A percentile compares a stretch with the other conserved stretches of the same genome.
Conservation (phyloP, 1,140 invertebrate species). For the Drosophila ohnishii region DNA sequence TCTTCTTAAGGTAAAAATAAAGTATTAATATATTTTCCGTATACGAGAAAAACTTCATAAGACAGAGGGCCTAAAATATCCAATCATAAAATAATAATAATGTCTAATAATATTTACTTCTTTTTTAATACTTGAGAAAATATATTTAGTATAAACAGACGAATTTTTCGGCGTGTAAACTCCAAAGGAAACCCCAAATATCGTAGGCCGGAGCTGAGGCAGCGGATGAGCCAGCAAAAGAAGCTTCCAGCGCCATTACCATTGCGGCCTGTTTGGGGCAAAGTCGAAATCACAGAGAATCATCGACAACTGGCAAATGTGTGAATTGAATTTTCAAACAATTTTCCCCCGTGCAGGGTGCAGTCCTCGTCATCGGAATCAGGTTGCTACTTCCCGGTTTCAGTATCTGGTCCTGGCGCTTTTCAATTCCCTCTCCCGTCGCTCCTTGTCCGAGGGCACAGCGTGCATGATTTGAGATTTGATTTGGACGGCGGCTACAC, state of each 20-base stretch:
- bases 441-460: conserved; percentile 10
- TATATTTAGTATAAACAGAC: no score
- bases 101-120: no score
- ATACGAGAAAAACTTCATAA: no score
- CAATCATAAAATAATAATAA: no score
- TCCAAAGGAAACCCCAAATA: conserved; percentile 48
- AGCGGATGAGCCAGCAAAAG: conserved; percentile 61
- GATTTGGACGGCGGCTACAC: conserved; percentile 70
- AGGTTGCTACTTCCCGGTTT: conserved; percentile 19
- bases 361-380: conserved; percentile 32
- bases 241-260: conserved; percentile 31
- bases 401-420: conserved; percentile 38
- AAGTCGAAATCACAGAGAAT: conserved; percentile 74
- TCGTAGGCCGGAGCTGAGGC: conserved; percentile 23
- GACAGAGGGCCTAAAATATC: no score
- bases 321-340: conserved; percentile 81
- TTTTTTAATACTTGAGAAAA: no score
- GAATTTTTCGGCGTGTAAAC: conserved; percentile 6
- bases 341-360: conserved; percentile 61
- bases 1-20: no score
- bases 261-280: conserved; percentile 19
- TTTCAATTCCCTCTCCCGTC: conserved; percentile 20
- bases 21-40: no score
- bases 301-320: conserved; percentile 81
- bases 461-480: conserved; percentile 80